Conservation (phyloP, 2,797 vertebrate genomes). For the Peromyscus nudipes region DNA sequence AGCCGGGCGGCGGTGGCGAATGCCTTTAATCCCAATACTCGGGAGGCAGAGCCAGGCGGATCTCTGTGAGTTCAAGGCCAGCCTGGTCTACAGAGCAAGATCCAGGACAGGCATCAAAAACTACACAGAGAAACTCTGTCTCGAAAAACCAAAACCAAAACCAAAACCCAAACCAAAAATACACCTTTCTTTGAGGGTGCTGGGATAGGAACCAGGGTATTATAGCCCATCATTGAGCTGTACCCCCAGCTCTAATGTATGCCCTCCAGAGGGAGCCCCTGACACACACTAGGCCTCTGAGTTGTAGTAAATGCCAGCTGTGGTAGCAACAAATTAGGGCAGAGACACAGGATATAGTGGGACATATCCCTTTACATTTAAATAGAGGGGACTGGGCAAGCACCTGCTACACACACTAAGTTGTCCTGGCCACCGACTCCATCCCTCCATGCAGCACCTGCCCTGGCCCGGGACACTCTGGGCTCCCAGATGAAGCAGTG, state of each 20-base stretch:
- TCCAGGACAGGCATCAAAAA: too few species aligned
- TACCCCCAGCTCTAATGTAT: too few species aligned
- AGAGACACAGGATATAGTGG: background rate
- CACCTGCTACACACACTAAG: fast-evolving
- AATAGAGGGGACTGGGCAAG: background rate
- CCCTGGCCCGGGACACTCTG: background rate
- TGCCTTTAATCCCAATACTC: too few species aligned
- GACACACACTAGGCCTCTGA: background rate
- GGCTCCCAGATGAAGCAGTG: fast-evolving
- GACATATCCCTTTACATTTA: background rate
- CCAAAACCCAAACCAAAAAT: too few species aligned
- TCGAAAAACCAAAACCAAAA: too few species aligned
- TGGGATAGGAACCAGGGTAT: background rate
- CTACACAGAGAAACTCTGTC: too few species aligned
- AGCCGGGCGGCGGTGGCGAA: too few species aligned
- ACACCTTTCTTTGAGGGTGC: background rate
- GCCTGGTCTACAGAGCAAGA: too few species aligned
- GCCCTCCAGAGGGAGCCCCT: background rate
- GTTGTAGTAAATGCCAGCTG: background rate
- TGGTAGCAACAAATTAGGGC: fast-evolving
- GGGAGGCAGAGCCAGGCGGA: too few species aligned
- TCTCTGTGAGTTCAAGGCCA: too few species aligned
- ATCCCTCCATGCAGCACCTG: background rate
- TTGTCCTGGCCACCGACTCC: background rate
- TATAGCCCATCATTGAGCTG: background rate